These are phyloP conservation scores for Narcine bancroftii DNA, from an alignment of 2,113 vertebrate species.

Conservation along the genomic window DNA sequence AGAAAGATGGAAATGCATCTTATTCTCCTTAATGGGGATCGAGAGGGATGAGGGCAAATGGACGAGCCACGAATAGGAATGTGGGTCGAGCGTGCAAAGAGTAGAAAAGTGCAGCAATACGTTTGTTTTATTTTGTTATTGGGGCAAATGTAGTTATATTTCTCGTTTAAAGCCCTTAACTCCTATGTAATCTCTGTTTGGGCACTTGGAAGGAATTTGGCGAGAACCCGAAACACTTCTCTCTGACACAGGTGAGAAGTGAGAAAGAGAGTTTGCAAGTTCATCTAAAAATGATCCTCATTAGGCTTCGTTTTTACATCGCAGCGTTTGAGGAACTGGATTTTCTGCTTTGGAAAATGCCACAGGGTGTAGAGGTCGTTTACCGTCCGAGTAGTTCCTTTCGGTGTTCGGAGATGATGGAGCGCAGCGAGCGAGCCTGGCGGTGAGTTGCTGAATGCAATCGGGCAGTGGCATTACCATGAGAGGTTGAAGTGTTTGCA, in stretches of 20 bases:
- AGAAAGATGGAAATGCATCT: neutral
- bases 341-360: neutral
- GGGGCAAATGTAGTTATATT: neutral
- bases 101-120: neutral
- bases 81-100: neutral
- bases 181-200: neutral
- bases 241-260: neutral
- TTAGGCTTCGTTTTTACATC: too few relatives aligned
- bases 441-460: neutral
- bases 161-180: neutral
- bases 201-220: neutral
- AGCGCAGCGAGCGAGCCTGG: neutral
- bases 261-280: too few relatives aligned
- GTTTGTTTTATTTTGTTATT: neutral
- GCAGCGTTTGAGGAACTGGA: neutral
- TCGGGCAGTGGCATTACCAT: neutral
- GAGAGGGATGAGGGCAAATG: neutral
- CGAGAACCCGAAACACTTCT: neutral
- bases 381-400: neutral
- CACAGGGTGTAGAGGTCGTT: too few relatives aligned
- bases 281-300: too few relatives aligned
- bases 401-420: neutral
- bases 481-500: slow-evolving; percentile 11
- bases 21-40: neutral
- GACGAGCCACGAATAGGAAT: neutral